phyloP scores from a whole-genome alignment of 2,113 vertebrate genomes.

The Podarcis raffonei region DNA sequence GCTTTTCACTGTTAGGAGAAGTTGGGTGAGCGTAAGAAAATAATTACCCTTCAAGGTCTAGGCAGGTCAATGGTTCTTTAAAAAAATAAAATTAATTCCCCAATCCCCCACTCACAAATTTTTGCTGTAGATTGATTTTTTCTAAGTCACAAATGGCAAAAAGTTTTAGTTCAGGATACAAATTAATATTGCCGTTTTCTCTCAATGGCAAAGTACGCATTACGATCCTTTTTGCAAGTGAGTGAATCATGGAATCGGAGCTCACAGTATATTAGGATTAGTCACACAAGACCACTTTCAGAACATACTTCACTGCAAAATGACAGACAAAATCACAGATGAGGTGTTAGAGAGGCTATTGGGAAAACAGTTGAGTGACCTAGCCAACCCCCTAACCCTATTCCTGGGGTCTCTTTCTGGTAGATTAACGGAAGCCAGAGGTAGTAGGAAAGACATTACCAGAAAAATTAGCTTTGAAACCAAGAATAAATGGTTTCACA shows the following conservation, averaged over 20 bases:
- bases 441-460: neutral
- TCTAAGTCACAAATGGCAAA: neutral
- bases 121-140: neutral
- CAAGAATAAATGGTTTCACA: neutral
- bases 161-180: neutral
- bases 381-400: neutral
- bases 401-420: neutral
- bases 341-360: neutral
- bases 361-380: neutral
- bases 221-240: neutral
- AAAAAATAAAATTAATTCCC: neutral
- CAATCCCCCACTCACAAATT: too few relatives aligned
- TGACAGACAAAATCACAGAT: neutral
- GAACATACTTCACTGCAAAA: neutral
- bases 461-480: neutral
- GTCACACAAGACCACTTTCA: neutral
- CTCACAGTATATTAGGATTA: neutral
- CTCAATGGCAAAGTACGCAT: neutral
- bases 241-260: neutral
- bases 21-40: too few relatives aligned
- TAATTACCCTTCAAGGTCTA: neutral
- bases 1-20: too few relatives aligned
- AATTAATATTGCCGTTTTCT: neutral
- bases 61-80: neutral
- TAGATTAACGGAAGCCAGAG: neutral